Evolutionary conservation across 2,888 invertebrate species (phyloP), one percentile per base, ranked within the genome.

Genomic region (Caenorhabditis plicata): DNA sequence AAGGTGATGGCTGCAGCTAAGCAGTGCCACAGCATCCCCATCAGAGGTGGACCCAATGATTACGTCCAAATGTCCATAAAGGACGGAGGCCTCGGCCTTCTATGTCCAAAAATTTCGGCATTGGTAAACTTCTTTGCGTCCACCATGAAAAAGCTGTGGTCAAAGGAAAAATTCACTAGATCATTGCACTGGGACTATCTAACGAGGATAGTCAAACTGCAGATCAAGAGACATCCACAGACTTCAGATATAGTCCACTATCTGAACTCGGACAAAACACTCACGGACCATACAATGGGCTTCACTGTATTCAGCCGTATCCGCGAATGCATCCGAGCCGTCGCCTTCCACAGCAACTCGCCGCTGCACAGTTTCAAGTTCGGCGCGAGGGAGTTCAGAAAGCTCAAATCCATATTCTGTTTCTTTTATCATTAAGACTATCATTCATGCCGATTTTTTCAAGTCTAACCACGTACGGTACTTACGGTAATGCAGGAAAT

Each of bases 121-220:
- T 13, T 51, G 35, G 29, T 51, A 11, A 27, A 35, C 1, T 51
- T 23, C 52, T 22, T 51, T 3, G 43, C 31, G 2, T 17, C 43
- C 2, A 43, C 38, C 3, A 29, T 44, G 32, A 44, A 51, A 19
- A 51, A 39, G 15, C 15, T 52, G 2, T 52, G 52, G 52, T 38
- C 52, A 1, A n/a, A 26, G 13, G 52, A 52, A 19, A 7, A 17
- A 1, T 51, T 44, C 38, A 51, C 45, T 26, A 22, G 19, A 19
- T 31, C 3, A 20, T 8, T 51, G 11, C 33, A 44, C 31, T 20
- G 13, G 9, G 39, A 38, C 22, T 44, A 22, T n/a, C 25, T 44
- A 19, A 11, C 17, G 20, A 25, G 32, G 11, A 44, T 44, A 0
- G 51, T 20, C 1, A 9, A 32, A 17, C 22, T n/a, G 17, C 44